phyloP scores from a whole-genome alignment of 2,113 vertebrate genomes.

The Vulpes lagopus region DNA sequence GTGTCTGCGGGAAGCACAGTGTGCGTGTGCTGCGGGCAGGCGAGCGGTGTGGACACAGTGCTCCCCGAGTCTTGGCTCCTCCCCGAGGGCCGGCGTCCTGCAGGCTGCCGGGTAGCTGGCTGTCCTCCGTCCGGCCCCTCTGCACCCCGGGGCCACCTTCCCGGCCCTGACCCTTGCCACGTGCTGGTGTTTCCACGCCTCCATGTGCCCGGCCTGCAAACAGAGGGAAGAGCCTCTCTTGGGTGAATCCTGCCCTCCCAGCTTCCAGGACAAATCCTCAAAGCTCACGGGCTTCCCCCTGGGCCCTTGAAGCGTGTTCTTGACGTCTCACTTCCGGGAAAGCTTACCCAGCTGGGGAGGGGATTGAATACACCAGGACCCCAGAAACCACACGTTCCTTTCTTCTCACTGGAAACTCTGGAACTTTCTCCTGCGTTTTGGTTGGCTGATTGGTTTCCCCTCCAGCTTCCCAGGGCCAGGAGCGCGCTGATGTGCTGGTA shows the following conservation, averaged over 20 bases:
- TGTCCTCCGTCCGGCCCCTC: background rate
- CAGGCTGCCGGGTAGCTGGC: rapidly evolving
- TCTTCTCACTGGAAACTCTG: background rate
- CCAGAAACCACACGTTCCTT: background rate
- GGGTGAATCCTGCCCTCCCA: background rate
- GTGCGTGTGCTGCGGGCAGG: background rate
- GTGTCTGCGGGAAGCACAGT: background rate
- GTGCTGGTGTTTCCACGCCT: background rate
- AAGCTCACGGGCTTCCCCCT: background rate
- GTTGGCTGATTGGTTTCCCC: background rate
- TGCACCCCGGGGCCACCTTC: rapidly evolving
- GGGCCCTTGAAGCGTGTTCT: background rate
- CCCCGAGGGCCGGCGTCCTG: background rate
- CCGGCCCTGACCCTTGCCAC: rapidly evolving
- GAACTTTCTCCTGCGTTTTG: background rate
- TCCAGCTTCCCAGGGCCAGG: background rate
- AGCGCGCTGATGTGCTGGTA: rapidly evolving
- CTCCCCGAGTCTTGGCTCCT: background rate
- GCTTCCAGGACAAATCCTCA: background rate
- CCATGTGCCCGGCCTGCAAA: too few relatives aligned
- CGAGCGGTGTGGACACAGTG: background rate
- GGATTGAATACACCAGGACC: background rate
- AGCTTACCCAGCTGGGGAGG: background rate
- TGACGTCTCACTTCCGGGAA: background rate
- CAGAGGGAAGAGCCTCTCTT: background rate